These are phyloP conservation scores for Phasia obesa DNA, from an alignment of 2,888 invertebrate genomes.

Conservation along the genomic window DNA sequence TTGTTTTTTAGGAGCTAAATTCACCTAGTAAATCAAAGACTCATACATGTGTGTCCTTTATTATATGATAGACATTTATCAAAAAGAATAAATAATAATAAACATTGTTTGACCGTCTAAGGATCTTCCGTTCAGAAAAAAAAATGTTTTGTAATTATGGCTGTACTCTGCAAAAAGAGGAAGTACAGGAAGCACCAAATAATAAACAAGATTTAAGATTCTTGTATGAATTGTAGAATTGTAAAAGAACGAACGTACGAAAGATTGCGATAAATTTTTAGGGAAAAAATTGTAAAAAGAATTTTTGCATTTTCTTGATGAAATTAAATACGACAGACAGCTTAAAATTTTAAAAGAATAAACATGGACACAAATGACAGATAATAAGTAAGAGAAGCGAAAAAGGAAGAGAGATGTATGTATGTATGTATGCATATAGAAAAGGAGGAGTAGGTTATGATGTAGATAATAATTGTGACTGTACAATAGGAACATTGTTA, in stretches of 20 bases:
- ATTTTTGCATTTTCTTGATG: constrained; percentile 67
- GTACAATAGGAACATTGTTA: constrained; percentile 73
- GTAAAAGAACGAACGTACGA: constrained; percentile 54
- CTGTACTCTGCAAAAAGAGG: constrained; percentile 53
- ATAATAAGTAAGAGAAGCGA: constrained; percentile 25
- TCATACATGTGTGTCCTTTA: constrained; percentile 20
- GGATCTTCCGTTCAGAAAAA: constrained; percentile 63
- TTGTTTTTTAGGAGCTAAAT: not conserved
- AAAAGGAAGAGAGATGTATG: no score
- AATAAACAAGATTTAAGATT: constrained; percentile 66
- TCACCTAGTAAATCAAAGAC: constrained; percentile 15
- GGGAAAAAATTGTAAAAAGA: constrained; percentile 32
- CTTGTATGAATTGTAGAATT: constrained; percentile 58
- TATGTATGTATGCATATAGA: not conserved
- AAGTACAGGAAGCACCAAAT: constrained; percentile 72
- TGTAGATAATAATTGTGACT: constrained; percentile 37
- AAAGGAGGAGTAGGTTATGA: constrained; percentile 42
- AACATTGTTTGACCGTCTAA: constrained; percentile 66
- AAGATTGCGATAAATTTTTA: constrained; percentile 75
- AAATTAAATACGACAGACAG: constrained; percentile 72
- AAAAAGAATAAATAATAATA: constrained; percentile 23
- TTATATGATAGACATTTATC: constrained; percentile 23
- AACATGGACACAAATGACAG: constrained; percentile 40
- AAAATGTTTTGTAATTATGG: constrained; percentile 32
- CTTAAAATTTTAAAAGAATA: constrained; percentile 43